Conservation (phyloP, 2,797 vertebrate genomes). For the Fistularia commersonii region DNA sequence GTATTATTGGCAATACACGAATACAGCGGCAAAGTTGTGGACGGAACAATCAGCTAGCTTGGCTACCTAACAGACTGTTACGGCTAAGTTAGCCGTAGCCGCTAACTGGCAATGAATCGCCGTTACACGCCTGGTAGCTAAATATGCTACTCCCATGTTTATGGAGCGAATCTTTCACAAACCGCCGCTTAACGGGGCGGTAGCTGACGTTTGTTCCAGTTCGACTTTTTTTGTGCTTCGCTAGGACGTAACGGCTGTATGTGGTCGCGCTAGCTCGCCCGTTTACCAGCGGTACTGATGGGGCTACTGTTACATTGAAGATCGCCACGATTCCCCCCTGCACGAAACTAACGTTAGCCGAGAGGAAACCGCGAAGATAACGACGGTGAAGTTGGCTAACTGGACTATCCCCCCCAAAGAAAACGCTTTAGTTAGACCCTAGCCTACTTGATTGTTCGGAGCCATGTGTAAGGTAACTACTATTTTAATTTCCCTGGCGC, state of each 20-base stretch:
- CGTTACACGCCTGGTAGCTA: conserved; percentile 33
- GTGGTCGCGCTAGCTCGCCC: conserved; percentile 29
- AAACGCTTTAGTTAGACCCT: neutral
- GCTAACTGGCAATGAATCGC: conserved; percentile 46
- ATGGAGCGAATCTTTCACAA: neutral
- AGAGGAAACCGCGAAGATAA: conserved; percentile 36
- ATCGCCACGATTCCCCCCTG: conserved; percentile 25
- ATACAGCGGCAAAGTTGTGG: conserved; percentile 73
- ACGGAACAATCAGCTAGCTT: conserved; percentile 74
- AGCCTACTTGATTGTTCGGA: neutral
- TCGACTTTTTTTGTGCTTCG: neutral
- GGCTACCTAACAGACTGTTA: conserved; percentile 41
- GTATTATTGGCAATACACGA: conserved; percentile 34
- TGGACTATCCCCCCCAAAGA: conserved; percentile 18
- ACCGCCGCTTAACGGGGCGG: neutral
- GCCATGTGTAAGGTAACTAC: neutral
- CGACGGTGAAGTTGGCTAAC: conserved; percentile 53
- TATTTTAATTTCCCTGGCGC: conserved; percentile 14
- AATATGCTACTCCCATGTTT: conserved; percentile 28
- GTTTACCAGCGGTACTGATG: conserved; percentile 9
- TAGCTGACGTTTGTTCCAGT: neutral
- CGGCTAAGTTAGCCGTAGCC: conserved; percentile 34
- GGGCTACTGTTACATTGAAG: conserved; percentile 13
- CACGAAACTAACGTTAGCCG: conserved; percentile 46
- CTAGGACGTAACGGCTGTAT: too few species aligned